These are phyloP conservation scores for Microcaecilia unicolor DNA, from an alignment of 2,797 vertebrate genomes.

Conservation along the genomic window DNA sequence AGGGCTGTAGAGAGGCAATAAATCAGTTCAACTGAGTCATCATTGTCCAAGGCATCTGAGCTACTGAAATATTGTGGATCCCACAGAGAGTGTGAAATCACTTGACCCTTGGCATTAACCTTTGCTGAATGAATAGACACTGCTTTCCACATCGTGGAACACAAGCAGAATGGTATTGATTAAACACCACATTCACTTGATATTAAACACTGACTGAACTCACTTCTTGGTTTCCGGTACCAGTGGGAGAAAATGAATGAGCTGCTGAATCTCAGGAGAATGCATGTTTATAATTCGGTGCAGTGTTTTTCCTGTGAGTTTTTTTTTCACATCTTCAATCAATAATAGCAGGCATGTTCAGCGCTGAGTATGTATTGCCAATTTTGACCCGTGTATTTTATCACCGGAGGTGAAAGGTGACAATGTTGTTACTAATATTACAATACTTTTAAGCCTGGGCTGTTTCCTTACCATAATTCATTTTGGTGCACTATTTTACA, in stretches of 20 bases:
- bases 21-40: conserved; percentile 95
- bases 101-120: conserved; percentile 98
- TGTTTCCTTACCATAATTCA: conserved; percentile 35
- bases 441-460: conserved; percentile 33
- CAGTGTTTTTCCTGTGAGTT: conserved; percentile 76
- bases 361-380: conserved; percentile 71
- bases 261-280: conserved; percentile 64
- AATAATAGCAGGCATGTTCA: conserved; percentile 72
- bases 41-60: conserved; percentile 83
- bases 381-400: conserved; percentile 65
- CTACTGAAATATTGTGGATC: conserved; percentile 78
- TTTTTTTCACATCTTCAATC: conserved; percentile 58
- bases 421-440: conserved; percentile 46
- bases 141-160: conserved; percentile 80
- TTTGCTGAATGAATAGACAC: conserved; percentile 86
- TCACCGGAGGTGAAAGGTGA: conserved; percentile 53
- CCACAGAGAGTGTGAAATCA: conserved; percentile 95
- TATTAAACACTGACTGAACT: conserved; percentile 88
- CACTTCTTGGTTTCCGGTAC: conserved; percentile 55
- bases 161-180: conserved; percentile 94
- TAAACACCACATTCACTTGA: conserved; percentile 88
- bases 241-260: conserved; percentile 49
- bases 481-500: conserved; percentile 14
- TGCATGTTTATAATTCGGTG: conserved; percentile 83
- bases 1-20: conserved; percentile 76